Evolutionary conservation across 1,140 invertebrate species (phyloP).

Genomic region (Trichonephila clavata): DNA sequence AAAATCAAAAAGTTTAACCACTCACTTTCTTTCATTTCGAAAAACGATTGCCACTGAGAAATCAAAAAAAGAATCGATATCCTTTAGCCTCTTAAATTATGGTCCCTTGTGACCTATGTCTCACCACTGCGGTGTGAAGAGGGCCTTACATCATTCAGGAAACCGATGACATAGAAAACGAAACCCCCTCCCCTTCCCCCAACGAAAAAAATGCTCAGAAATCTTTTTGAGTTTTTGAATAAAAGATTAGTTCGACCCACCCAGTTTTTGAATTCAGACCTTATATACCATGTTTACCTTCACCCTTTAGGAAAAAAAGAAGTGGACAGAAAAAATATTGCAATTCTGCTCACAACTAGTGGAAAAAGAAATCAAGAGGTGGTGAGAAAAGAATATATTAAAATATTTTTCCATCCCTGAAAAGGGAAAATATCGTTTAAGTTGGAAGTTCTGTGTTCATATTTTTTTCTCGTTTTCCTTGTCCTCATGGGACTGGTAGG

Average conservation of each 20-base stretch:
- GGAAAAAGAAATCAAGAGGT: conserved; percentile 25
- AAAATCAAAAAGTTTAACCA: too few relatives aligned
- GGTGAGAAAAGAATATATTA: conserved; percentile 59
- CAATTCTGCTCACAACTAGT: not conserved
- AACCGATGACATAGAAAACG: not conserved
- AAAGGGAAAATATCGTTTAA: conserved; percentile 28
- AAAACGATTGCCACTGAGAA: too few relatives aligned
- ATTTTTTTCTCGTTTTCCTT: conserved; percentile 32
- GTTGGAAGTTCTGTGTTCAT: conserved; percentile 22
- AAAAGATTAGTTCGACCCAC: conserved; percentile 47
- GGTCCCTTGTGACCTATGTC: not conserved
- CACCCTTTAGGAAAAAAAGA: not conserved
- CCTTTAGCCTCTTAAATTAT: not conserved
- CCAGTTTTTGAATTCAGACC: conserved; percentile 23
- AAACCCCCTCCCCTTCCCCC: too few relatives aligned
- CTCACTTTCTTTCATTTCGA: too few relatives aligned
- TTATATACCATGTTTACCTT: conserved; percentile 4
- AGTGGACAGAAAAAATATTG: conserved; percentile 19
- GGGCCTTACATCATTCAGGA: conserved; percentile 11
- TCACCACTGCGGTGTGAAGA: not conserved
- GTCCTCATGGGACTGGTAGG: not conserved
- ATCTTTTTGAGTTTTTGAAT: conserved; percentile 47
- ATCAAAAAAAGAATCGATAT: too few relatives aligned
- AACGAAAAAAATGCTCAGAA: not conserved
- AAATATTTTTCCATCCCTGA: conserved; percentile 45